Conservation (phyloP, 2,888 invertebrate species). For the Pyrrhosoma nymphula region DNA sequence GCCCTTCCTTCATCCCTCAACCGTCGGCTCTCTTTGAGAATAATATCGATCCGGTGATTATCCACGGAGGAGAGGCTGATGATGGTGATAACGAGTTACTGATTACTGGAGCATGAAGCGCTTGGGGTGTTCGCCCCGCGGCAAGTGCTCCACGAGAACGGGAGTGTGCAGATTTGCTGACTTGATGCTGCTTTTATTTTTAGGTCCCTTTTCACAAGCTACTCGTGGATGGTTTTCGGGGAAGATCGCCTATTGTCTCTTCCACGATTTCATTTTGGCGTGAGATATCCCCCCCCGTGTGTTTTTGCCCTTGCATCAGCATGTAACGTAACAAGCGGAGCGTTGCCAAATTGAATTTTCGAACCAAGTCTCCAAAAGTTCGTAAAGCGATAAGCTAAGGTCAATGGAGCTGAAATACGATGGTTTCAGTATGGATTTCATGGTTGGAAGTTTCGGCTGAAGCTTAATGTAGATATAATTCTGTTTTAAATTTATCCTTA, state of each 20-base stretch:
- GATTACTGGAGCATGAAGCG: neutral
- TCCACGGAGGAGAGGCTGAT: neutral
- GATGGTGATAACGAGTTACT: neutral
- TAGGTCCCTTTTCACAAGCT: neutral
- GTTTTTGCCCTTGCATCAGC: no score
- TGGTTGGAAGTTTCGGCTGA: no score
- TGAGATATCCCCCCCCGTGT: no score
- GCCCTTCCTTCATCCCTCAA: neutral
- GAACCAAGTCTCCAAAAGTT: no score
- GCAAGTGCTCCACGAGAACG: neutral
- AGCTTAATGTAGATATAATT: no score
- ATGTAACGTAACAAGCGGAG: no score
- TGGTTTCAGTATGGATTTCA: no score
- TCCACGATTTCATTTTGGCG: neutral
- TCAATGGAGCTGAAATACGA: no score
- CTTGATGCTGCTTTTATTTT: neutral
- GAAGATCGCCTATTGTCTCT: neutral
- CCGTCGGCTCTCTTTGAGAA: slow-evolving; percentile 15
- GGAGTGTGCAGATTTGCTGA: neutral
- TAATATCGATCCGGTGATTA: slow-evolving; percentile 22
- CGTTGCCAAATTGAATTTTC: no score
- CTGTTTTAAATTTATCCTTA: no score
- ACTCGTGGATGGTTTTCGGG: neutral
- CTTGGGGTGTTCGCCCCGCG: neutral
- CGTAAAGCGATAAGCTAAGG: no score